Evolutionary conservation across 2,113 vertebrate species (phyloP), one percentile per base, ranked within the genome.

Genomic region (Caranx ignobilis): DNA sequence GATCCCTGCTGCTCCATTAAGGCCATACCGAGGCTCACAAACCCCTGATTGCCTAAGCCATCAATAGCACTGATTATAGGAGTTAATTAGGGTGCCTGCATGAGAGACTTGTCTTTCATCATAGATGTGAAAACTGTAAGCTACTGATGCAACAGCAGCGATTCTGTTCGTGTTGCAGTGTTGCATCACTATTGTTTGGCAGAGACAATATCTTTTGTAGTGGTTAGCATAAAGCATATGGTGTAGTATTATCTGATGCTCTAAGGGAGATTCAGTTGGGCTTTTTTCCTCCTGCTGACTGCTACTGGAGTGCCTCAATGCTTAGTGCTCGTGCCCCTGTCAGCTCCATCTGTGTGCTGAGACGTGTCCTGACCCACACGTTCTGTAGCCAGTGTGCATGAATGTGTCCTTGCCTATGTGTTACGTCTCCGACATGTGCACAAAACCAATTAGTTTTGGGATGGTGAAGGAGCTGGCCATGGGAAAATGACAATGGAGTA

Each of bases 371-470:
- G 86, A 91, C 90, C 90, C 83, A 79, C 81, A 71, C 41, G 45
- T 83, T 67, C 81, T 66, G 18, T 39, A 11, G 82, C 75, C 67
- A 34, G 59, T 6, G 48, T 63, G 82, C 56, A 43, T 77, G 66
- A 78, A 65, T 61, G 72, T 62, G 56, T 64, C 47, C 65, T 57
- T 54, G 48, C 37, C 4, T 55, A 66, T 90, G 87, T 86, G 75
- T 71, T 56, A n/a, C 45, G 13, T 62, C 68, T 81, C 79, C 81
- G 83, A 87, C 86, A 80, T 87, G 85, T 87, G 83, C 89, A 83
- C 88, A 92, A 91, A 93, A 92, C 85, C 90, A 94, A 93, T 94
- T 92, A 90, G 87, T 92, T 90, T 85, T 87, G 85, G 83, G 86
- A 91, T 66, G 80, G 74, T 63, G 87, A 89, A 89, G 84, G 78